phyloP scores from a whole-genome alignment of 1,140 invertebrate species.

The Lasaia peninsularis region DNA sequence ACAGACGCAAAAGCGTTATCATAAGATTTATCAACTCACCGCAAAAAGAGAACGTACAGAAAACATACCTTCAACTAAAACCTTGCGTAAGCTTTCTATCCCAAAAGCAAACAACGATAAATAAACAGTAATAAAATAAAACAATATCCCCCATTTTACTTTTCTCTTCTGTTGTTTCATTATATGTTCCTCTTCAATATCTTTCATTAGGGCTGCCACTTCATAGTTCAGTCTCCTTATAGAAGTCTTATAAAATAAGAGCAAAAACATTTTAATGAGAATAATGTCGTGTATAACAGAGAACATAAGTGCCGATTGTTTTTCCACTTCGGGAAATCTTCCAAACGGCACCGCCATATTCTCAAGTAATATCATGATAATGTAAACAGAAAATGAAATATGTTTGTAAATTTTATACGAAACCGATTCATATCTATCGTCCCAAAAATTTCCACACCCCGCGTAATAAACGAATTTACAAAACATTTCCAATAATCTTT shows the following conservation, averaged over 20 bases:
- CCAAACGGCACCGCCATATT: constrained; percentile 60
- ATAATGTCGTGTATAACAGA: constrained; percentile 64
- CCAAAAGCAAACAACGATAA: constrained; percentile 55
- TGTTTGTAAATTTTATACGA: constrained; percentile 46
- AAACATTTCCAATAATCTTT: constrained; percentile 38
- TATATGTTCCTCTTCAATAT: constrained; percentile 43
- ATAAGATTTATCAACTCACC: neutral
- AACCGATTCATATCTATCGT: constrained; percentile 45
- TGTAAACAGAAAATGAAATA: constrained; percentile 48
- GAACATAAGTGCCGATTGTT: constrained; percentile 65
- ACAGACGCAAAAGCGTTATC: too few species aligned
- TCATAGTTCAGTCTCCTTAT: constrained; percentile 62
- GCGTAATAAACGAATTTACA: constrained; percentile 57
- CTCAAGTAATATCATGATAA: constrained; percentile 59
- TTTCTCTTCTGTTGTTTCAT: constrained; percentile 57
- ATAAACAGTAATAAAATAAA: constrained; percentile 57
- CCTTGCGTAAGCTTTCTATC: constrained; percentile 49
- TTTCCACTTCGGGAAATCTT: constrained; percentile 59
- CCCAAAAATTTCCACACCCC: constrained; percentile 56
- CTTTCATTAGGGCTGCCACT: constrained; percentile 48
- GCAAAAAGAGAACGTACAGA: neutral
- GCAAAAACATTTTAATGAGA: constrained; percentile 57
- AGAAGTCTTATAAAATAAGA: constrained; percentile 53
- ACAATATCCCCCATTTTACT: constrained; percentile 46
- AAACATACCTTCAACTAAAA: constrained; percentile 49